phyloP scores from a whole-genome alignment of 2,888 invertebrate genomes.

The Pristionchus entomophagus region DNA sequence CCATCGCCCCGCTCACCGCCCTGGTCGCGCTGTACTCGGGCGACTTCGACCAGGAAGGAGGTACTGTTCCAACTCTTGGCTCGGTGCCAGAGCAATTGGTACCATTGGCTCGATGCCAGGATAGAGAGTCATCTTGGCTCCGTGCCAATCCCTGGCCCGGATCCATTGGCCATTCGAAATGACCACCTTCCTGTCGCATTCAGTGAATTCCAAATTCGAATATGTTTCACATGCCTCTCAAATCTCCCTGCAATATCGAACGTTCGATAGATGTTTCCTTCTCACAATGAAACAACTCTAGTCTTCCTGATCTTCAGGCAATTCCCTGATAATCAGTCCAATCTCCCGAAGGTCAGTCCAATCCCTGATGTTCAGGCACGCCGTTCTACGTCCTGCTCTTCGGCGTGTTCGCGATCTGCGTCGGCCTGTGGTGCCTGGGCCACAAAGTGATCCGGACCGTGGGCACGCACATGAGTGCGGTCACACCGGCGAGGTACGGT shows the following conservation, averaged over 20 bases:
- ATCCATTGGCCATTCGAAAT: too few species aligned
- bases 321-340: too few species aligned
- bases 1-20: slow-evolving; percentile 95
- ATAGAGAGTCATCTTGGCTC: background rate
- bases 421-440: slow-evolving; percentile 92
- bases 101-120: background rate
- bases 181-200: too few species aligned
- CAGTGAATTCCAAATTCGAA: too few species aligned
- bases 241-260: too few species aligned
- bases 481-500: slow-evolving; percentile 86
- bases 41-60: slow-evolving; percentile 84
- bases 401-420: slow-evolving; percentile 93
- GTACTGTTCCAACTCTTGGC: background rate
- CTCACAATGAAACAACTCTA: too few species aligned
- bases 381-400: slow-evolving; percentile 91
- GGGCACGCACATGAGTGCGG: slow-evolving; percentile 94
- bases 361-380: slow-evolving; percentile 80
- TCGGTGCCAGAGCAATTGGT: background rate
- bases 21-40: slow-evolving; percentile 92
- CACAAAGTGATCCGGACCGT: slow-evolving; percentile 90
- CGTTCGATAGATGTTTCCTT: too few species aligned
- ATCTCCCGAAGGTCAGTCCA: too few species aligned
- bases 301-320: too few species aligned
- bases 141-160: background rate
- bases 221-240: too few species aligned